These are phyloP conservation scores for Oncorhynchus tshawytscha DNA, from an alignment of 2,113 vertebrate genomes.

Conservation along the genomic window DNA sequence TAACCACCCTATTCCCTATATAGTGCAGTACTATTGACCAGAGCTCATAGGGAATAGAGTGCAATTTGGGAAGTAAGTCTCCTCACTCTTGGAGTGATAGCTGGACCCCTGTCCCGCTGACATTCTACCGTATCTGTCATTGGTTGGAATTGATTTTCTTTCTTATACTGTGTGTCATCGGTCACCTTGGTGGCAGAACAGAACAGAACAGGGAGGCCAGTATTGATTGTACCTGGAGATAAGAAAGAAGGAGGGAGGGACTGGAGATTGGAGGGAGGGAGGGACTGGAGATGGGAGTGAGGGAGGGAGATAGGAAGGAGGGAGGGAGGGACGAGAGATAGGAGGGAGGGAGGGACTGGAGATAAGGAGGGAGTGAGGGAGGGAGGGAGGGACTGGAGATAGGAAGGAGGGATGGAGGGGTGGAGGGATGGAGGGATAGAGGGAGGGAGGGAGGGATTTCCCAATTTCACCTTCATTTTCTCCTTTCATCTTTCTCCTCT, in stretches of 20 bases:
- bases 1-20: too few species aligned
- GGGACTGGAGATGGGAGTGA: not conserved
- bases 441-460: not conserved
- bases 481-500: constrained; percentile 2
- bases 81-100: not conserved
- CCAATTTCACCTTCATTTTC: not conserved
- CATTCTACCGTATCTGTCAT: constrained; percentile 22
- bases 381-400: not conserved
- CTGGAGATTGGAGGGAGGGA: not conserved
- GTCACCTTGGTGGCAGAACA: constrained; percentile 17
- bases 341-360: not conserved
- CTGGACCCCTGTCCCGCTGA: constrained; percentile 15
- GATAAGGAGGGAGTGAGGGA: not conserved
- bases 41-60: not conserved
- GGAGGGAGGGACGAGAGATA: not conserved
- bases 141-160: constrained; percentile 20
- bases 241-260: constrained; percentile 10
- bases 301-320: constrained; percentile 1
- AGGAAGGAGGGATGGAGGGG: not conserved
- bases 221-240: constrained; percentile 22
- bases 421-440: not conserved
- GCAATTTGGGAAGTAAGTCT: not conserved
- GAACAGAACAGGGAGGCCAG: constrained; percentile 20
- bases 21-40: too few species aligned
- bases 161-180: not conserved